Evolutionary conservation across 2,888 invertebrate genomes (phyloP), one percentile per base, ranked within the genome.

Genomic region (Sisyra nigra): DNA sequence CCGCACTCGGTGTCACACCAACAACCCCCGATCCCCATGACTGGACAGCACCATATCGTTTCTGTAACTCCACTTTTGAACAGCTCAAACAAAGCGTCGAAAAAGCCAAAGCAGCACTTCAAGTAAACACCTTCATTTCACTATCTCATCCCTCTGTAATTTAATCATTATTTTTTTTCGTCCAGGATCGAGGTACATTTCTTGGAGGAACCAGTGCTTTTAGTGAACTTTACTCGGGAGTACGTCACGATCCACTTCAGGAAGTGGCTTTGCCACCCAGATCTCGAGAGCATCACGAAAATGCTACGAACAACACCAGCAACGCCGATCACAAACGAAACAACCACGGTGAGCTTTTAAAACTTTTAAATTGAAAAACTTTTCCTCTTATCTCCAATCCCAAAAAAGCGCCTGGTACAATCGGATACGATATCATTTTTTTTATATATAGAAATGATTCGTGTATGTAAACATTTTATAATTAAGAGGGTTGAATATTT

Each of bases 81-180:
- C 87, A 88, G 59, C 66, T 88, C 48, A 88, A 88, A 55, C 88
- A 88, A 60, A 86, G 86, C 55, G 87, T 88, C 35, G 88, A 88
- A 58, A 88, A 88, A 57, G 88, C 88, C 35, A 88, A 88, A 58
- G 87, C 87, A 1, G 88, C 86, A 0, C 66, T 88, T 38, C 82
- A 82, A 59, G 81, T 62, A 53, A 47, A 18, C 9, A 24, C 18
- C 24, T 35, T 32, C 17, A 3, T 10, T 13, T 19, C 8, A 10
- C 24, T 24, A 13, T 29, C 11, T 3, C 2, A 24, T 8, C 2
- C n/a, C 11, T 2, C 9, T 13, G 9, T 9, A 11, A 35, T 9
- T 3, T 34, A 3, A 2, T 35, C 3, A 35, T 35, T 13, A 37
- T 44, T 14, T 42, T 32, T 32, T 40, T 14, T 46, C 84, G 30